Evolutionary conservation across 2,113 vertebrate genomes (phyloP).

Genomic region (Forbesichthys papilliferus): DNA sequence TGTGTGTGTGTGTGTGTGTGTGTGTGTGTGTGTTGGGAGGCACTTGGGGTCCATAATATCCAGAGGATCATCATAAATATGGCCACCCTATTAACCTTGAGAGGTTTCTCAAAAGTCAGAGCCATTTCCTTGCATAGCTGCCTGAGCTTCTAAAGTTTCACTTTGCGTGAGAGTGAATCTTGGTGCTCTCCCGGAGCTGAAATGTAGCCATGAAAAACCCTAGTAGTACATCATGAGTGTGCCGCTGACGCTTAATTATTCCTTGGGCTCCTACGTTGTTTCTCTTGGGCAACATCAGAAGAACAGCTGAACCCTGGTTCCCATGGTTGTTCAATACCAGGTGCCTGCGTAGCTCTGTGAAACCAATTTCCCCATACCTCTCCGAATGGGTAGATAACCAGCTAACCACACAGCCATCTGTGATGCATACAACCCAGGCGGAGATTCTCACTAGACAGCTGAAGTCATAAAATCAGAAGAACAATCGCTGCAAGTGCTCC

Average conservation of each 20-base stretch:
- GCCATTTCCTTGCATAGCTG: neutral
- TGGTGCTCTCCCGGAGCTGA: neutral
- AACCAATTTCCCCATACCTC: conserved; percentile 11
- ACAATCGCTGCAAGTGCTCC: conserved; percentile 27
- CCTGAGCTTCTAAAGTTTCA: neutral
- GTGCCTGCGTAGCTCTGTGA: conserved; percentile 39
- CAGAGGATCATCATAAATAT: too few species aligned
- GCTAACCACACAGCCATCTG: conserved; percentile 39
- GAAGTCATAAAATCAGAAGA: conserved; percentile 44
- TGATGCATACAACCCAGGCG: conserved; percentile 22
- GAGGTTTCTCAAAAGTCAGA: neutral
- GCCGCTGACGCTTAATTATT: conserved; percentile 10
- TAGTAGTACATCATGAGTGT: conserved; percentile 41
- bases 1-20: neutral
- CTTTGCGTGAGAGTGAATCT: neutral
- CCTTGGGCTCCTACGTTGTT: conserved; percentile 23
- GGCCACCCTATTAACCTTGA: neutral
- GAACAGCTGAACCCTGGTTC: conserved; percentile 62
- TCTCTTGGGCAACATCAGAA: conserved; percentile 45
- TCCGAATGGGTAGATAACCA: neutral
- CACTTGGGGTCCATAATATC: neutral
- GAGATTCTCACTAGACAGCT: conserved; percentile 44
- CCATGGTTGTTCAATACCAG: conserved; percentile 40
- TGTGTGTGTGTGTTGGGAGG: neutral
- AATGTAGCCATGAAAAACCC: conserved; percentile 8